phyloP scores from a whole-genome alignment of 1,140 invertebrate species.

The Drosophila pachea region DNA sequence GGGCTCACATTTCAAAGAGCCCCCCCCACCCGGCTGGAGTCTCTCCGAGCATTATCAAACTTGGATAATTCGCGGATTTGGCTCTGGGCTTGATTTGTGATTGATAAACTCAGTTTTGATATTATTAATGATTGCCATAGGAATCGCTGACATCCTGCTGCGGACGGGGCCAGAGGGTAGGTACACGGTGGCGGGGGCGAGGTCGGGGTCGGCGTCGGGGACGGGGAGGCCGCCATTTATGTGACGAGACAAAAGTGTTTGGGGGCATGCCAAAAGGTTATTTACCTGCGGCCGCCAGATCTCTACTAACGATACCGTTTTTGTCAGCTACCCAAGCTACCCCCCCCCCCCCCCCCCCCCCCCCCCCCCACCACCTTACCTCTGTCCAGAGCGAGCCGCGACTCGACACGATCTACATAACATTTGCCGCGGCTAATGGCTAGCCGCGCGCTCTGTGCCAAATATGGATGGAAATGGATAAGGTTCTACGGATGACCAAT shows the following conservation, averaged over 20 bases:
- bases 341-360: neutral
- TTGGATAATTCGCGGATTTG: too few species aligned
- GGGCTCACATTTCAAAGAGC: slow-evolving; percentile 19
- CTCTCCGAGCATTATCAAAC: too few species aligned
- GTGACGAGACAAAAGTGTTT: slow-evolving; percentile 38
- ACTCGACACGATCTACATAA: slow-evolving; percentile 69
- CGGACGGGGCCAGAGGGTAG: too few species aligned
- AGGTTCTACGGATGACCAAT: slow-evolving; percentile 20
- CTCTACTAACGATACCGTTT: slow-evolving; percentile 66
- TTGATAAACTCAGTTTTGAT: too few species aligned
- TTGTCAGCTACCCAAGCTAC: too few species aligned
- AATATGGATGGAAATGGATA: slow-evolving; percentile 49
- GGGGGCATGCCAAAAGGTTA: slow-evolving; percentile 59
- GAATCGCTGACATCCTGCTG: slow-evolving; percentile 10
- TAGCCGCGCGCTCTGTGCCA: slow-evolving; percentile 44
- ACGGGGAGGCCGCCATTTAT: slow-evolving; percentile 49
- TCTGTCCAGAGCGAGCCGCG: slow-evolving; percentile 8
- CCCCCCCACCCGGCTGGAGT: neutral
- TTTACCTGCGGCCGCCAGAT: slow-evolving; percentile 65
- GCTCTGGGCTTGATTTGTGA: too few species aligned
- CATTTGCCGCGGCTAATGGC: slow-evolving; percentile 70
- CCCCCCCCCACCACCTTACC: too few species aligned
- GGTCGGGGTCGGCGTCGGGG: slow-evolving; percentile 46
- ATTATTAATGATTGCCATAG: neutral
- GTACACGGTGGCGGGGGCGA: slow-evolving; percentile 28